Conservation (phyloP, 1,140 invertebrate genomes). For the Archivesica marissinica region DNA sequence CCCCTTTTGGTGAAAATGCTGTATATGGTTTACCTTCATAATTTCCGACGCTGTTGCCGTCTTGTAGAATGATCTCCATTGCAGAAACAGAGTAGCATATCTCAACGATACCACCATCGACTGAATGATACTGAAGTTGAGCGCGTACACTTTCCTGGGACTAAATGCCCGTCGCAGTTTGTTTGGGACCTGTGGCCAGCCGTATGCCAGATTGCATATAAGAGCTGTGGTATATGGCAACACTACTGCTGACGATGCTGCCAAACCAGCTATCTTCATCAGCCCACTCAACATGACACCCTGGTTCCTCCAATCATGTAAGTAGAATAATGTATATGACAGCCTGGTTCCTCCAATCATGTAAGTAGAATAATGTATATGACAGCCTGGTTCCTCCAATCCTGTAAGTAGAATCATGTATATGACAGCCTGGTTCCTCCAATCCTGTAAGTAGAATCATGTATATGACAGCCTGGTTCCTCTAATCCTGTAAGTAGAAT, state of each 20-base stretch:
- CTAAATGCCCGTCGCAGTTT: conserved; percentile 73
- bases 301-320: not conserved
- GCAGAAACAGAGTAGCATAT: conserved; percentile 73
- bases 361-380: no score
- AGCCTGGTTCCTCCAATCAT: no score
- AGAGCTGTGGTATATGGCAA: conserved; percentile 80
- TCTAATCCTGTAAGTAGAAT: no score
- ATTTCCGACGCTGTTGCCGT: conserved; percentile 68
- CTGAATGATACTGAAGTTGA: conserved; percentile 78
- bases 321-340: no score
- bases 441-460: no score
- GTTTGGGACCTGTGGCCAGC: conserved; percentile 78
- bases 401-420: no score
- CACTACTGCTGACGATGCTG: conserved; percentile 67
- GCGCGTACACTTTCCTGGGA: conserved; percentile 80
- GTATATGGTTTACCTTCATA: conserved; percentile 81
- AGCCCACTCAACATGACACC: conserved; percentile 8
- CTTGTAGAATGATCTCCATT: conserved; percentile 79
- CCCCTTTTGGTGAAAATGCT: no score
- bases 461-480: no score
- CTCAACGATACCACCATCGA: conserved; percentile 71
- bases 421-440: no score
- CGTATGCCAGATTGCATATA: conserved; percentile 78
- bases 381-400: no score
- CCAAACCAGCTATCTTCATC: conserved; percentile 28